These are phyloP conservation scores for Sarcophaga caerulescens DNA, from an alignment of 2,888 invertebrate genomes.

Conservation along the genomic window DNA sequence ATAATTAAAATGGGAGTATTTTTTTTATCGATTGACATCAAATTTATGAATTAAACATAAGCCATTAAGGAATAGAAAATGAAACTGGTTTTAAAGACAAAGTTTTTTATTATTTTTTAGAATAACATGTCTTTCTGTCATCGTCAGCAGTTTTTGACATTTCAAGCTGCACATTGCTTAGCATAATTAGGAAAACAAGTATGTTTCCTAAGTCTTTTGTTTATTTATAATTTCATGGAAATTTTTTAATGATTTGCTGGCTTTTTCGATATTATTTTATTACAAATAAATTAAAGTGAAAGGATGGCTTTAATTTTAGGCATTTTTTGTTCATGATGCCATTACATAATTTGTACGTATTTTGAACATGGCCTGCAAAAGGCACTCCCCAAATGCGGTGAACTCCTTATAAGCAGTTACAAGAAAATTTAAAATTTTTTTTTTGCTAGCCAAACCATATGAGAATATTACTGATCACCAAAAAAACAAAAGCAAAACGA, in stretches of 20 bases:
- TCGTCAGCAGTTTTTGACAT: background rate
- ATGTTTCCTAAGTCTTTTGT: slow-evolving; percentile 22
- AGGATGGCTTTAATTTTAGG: slow-evolving; percentile 17
- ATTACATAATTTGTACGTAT: background rate
- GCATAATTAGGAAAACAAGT: slow-evolving; percentile 1
- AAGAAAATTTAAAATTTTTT: slow-evolving; percentile 5
- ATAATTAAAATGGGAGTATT: too few species aligned
- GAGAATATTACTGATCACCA: slow-evolving; percentile 9
- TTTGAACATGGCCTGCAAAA: slow-evolving; percentile 1
- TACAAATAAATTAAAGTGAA: slow-evolving; percentile 16
- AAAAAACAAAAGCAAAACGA: background rate
- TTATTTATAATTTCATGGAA: background rate
- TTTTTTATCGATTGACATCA: too few species aligned
- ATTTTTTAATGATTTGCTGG: background rate
- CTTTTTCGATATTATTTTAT: background rate
- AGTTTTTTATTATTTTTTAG: too few species aligned
- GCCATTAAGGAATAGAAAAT: too few species aligned
- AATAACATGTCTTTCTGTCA: too few species aligned
- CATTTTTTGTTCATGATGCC: background rate
- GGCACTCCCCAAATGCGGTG: slow-evolving; percentile 31
- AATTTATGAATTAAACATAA: too few species aligned
- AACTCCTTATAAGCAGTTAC: slow-evolving; percentile 21
- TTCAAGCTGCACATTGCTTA: background rate
- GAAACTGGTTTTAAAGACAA: too few species aligned
- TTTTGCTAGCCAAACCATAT: background rate